Conservation (phyloP, 64 coral and sea anemone genomes). For the Actinia equina region DNA sequence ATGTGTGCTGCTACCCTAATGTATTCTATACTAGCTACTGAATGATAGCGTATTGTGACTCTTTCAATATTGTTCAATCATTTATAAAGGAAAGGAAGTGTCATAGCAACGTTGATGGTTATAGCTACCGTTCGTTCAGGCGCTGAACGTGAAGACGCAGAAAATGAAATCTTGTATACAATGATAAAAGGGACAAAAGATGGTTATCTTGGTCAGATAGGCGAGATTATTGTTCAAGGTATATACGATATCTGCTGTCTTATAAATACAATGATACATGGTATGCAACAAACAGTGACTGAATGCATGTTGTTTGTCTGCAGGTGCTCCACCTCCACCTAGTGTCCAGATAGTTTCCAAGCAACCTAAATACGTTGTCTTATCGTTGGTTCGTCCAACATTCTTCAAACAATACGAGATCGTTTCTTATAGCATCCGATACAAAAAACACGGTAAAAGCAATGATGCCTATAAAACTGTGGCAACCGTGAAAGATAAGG, state of each 20-base stretch:
- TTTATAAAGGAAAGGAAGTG: neutral
- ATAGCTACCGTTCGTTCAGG: neutral
- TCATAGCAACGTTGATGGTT: neutral
- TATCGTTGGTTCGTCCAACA: neutral
- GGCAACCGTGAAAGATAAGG: neutral
- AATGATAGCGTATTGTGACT: too few relatives aligned
- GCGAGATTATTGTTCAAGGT: neutral
- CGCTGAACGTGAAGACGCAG: neutral
- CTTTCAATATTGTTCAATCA: too few relatives aligned
- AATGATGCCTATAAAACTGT: neutral
- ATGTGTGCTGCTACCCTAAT: too few relatives aligned
- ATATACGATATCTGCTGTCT: neutral
- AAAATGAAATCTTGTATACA: neutral
- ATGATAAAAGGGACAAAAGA: neutral
- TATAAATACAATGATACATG: neutral
- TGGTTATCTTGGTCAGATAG: neutral
- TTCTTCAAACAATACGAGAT: slow-evolving; percentile 6
- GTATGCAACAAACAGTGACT: too few relatives aligned
- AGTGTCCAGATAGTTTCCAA: neutral
- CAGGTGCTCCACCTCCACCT: neutral
- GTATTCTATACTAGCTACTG: too few relatives aligned
- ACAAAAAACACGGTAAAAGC: neutral
- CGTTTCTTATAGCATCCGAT: neutral
- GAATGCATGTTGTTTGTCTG: neutral
- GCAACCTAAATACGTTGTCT: neutral